Conservation (phyloP, 2,797 vertebrate genomes). For the Hoplostethus atlanticus region DNA sequence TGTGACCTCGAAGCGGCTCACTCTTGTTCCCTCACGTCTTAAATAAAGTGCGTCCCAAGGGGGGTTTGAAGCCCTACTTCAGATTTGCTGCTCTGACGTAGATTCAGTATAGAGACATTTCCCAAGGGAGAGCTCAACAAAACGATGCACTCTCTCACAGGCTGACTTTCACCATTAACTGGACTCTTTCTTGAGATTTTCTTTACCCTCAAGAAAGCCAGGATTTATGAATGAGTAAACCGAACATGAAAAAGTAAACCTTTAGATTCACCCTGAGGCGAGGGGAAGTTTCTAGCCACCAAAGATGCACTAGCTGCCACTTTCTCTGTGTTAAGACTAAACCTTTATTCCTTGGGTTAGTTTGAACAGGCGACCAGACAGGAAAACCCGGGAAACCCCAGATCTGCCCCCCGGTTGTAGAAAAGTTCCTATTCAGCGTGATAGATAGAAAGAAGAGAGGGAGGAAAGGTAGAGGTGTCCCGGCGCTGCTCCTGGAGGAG, state of each 20-base stretch:
- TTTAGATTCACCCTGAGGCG: background rate
- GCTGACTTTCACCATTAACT: no score
- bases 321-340: background rate
- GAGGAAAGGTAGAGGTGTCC: slow-evolving; percentile 24
- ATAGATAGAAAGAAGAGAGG: background rate
- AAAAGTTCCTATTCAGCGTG: background rate
- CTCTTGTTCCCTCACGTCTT: slow-evolving; percentile 22
- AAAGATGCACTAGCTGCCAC: background rate
- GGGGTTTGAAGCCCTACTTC: slow-evolving; percentile 23
- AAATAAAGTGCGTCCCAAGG: slow-evolving; percentile 8
- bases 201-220: background rate
- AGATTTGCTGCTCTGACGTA: background rate
- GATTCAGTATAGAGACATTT: background rate
- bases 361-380: no score
- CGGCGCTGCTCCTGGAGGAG: background rate
- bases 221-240: slow-evolving; percentile 4
- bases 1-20: background rate
- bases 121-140: background rate
- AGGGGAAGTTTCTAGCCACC: background rate
- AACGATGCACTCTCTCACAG: background rate
- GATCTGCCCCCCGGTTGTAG: background rate
- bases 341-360: background rate
- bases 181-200: no score
- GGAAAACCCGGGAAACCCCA: background rate
- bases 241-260: background rate